phyloP scores from a whole-genome alignment of 2,888 invertebrate genomes.

The Bellardia bayeri region DNA sequence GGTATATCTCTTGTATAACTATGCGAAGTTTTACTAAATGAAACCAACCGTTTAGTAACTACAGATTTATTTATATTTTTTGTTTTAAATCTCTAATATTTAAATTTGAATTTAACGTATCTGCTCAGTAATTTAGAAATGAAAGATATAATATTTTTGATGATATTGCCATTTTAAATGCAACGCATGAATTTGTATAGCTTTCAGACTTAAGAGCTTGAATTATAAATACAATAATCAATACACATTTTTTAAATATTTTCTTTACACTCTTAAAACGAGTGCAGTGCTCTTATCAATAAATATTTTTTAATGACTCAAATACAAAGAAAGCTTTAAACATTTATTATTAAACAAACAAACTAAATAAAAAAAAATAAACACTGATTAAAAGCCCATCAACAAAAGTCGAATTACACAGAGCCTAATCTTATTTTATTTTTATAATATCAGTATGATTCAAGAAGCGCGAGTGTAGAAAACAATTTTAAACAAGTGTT shows the following conservation, averaged over 20 bases:
- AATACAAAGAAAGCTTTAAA: constrained; percentile 41
- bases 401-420: constrained; percentile 8
- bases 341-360: neutral
- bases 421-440: neutral
- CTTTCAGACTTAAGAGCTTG: neutral
- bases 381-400: constrained; percentile 52
- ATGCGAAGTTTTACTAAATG: too few species aligned
- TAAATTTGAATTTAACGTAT: too few species aligned
- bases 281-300: constrained; percentile 43
- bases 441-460: constrained; percentile 35
- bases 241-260: neutral
- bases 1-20: too few species aligned
- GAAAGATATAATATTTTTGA: too few species aligned
- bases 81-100: too few species aligned
- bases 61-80: too few species aligned
- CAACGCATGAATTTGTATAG: neutral
- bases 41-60: too few species aligned
- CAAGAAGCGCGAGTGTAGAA: constrained; percentile 36
- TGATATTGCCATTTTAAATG: neutral
- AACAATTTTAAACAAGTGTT: neutral
- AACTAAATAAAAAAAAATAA: constrained; percentile 5
- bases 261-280: neutral
- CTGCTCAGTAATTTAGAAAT: too few species aligned
- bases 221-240: neutral
- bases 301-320: constrained; percentile 7